A percentile compares a stretch with the other conserved stretches of the same genome.
Evolutionary conservation across 2,888 invertebrate species (phyloP).

Genomic region (Neoaliturus tenellus): DNA sequence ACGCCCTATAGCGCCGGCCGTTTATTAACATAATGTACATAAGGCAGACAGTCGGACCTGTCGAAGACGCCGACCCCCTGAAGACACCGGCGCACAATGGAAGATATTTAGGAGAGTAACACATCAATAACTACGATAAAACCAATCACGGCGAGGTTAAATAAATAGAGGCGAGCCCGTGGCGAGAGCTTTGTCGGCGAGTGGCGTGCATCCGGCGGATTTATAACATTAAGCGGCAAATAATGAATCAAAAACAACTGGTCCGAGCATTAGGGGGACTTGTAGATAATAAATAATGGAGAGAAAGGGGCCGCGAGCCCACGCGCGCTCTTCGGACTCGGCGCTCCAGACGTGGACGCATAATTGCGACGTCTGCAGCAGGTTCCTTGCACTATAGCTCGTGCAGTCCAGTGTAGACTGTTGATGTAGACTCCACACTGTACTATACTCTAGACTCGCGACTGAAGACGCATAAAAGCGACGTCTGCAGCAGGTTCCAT

Average conservation of each 20-base stretch:
- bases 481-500: too few species aligned
- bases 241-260: slow-evolving; percentile 63
- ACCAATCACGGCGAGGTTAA: slow-evolving; percentile 35
- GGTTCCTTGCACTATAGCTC: too few species aligned
- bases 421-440: too few species aligned
- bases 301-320: slow-evolving; percentile 25
- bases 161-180: slow-evolving; percentile 48
- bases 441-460: too few species aligned
- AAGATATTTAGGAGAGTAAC: slow-evolving; percentile 32
- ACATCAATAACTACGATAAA: slow-evolving; percentile 48
- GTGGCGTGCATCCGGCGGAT: slow-evolving; percentile 58
- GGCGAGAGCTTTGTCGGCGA: slow-evolving; percentile 45
- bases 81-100: slow-evolving; percentile 12
- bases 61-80: slow-evolving; percentile 11
- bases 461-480: too few species aligned
- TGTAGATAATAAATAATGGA: slow-evolving; percentile 59
- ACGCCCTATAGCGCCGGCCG: background rate
- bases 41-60: background rate
- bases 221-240: slow-evolving; percentile 60
- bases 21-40: background rate
- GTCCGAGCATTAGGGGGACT: slow-evolving; percentile 55
- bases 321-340: background rate
- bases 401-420: too few species aligned
- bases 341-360: background rate
- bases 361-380: background rate